Conservation (phyloP, 1,140 invertebrate genomes). For the Drusus annulatus region DNA sequence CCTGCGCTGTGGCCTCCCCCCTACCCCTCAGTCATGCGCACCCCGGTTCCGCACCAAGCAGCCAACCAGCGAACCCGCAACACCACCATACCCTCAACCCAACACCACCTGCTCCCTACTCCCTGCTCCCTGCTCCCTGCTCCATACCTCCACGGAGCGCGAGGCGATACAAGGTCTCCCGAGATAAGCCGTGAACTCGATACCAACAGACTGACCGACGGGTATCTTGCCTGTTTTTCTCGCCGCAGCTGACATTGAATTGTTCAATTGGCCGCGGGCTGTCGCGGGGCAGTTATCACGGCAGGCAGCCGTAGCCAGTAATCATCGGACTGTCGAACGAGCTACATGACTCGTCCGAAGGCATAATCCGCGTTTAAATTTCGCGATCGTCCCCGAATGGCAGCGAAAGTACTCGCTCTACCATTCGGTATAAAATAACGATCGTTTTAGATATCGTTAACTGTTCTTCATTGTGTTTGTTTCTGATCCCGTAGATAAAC, state of each 20-base stretch:
- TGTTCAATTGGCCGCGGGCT: slow-evolving; percentile 27
- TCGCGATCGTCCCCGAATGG: not conserved
- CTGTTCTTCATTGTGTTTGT: not conserved
- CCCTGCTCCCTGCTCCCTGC: too few relatives aligned
- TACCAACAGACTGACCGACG: slow-evolving; percentile 31
- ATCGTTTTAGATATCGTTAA: too few relatives aligned
- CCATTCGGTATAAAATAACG: too few relatives aligned
- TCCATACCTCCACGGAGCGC: not conserved
- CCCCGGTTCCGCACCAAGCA: not conserved
- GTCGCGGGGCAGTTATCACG: slow-evolving; percentile 44
- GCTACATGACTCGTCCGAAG: slow-evolving; percentile 4
- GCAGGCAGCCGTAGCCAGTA: slow-evolving; percentile 19
- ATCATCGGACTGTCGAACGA: slow-evolving; percentile 39
- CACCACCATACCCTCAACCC: not conserved
- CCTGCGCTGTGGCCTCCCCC: not conserved
- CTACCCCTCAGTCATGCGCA: not conserved
- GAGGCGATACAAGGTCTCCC: not conserved
- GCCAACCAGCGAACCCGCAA: not conserved
- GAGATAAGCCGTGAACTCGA: slow-evolving; percentile 42
- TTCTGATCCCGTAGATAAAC: slow-evolving; percentile 16
- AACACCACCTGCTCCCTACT: not conserved
- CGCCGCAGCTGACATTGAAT: slow-evolving; percentile 48
- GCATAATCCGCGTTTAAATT: not conserved
- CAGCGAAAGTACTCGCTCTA: not conserved
- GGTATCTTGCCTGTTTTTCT: slow-evolving; percentile 24